Base-by-base conservation (phyloP, 2,888 invertebrate species). In the Napeogenes inachia region DNA sequence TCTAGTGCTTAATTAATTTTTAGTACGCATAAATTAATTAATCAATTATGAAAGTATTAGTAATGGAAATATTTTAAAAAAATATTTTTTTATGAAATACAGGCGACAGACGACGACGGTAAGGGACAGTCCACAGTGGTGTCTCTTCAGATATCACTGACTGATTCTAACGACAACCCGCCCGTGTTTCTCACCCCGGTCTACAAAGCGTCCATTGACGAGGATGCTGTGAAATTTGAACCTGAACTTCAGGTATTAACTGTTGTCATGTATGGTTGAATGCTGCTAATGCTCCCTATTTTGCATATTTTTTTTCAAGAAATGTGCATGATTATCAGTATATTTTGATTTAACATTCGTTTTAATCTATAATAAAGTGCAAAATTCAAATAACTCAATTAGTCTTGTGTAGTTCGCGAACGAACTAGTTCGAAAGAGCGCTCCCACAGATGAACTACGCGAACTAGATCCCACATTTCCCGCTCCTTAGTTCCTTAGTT, bases 101-200 rank as follows among this genome's bases (percentile, higher is more conserved):
- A 96, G 95, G 97, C 97, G 0, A 96, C 95, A 12, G 98, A 98
- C 71, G 94, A 96, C 74, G 93, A 94, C 66, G 97, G 97, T 0
- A 91, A 92, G 21, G 97, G 96, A 0, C 95, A 95, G 75, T 94
- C 93, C 53, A 93, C 95, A 0, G 94, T 95, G 38, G 95, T 96
- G 0, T 94, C 96, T 0, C 87, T 98, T 2, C 94, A 95, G 70
- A 94, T 98, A 61, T 92, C 94, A 0, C 90, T 98, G 1, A 92
- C 92, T 0, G 98, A 98, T 79, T 94, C 95, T 63, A 98, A 98
- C 80, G 98, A 98, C 84, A 97, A 97, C 77, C 93, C 96, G 0
- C 98, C 98, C 0, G 91, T 93, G 13, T 98, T 98, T 84, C 91
- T 92, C 47, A 94, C 95, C 62, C 91, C 93, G 0, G 90, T 94